Evolutionary conservation across 2,888 invertebrate genomes (phyloP), one percentile per base, ranked within the genome.

Genomic region (Euproctis similis): DNA sequence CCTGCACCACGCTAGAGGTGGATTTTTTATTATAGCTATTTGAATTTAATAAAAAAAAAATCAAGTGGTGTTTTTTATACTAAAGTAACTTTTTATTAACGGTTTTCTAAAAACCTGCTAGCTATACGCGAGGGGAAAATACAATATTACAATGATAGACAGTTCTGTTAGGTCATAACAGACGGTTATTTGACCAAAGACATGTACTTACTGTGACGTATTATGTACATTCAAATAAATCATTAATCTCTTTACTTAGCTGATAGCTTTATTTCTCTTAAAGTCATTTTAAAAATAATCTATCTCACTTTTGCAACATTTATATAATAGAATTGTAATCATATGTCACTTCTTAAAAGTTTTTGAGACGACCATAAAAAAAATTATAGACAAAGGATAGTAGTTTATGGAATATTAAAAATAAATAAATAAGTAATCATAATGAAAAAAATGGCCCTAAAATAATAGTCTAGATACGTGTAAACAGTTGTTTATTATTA

Each of bases 1-100:
- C 59, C 64, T 68, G 65, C 66, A 59, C 58, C 59, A 55, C 54
- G 58, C 58, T 57, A 53, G 52, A 59, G 68, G 60, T 59, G 52
- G 54, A 57, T 71, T 75, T 76, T 74, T 73, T 73, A 67, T 54
- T 46, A 59, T 51, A 55, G 51, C 46, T 51, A 50, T 51, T 60
- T 59, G 53, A 62, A 60, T 58, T 42, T 54, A 64, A n/a, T n/a
- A n/a, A n/a, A n/a, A n/a, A n/a, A 63, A 30, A 63, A 40, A 55
- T 38, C 37, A 39, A 42, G 36, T 29, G 30, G 39, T 9, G 11
- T 39, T 50, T 50, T 50, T 48, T 45, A n/a, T 52, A 44, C 12
- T 24, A 36, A 31, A 32, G 36, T 30, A 35, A 26, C 36, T 45
- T 51, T 46, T 53, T 52, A 45, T 42, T 39, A 42, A 51, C 37